Conservation (phyloP, 2,113 vertebrate species). For the Anarhynchus alexandrinus region DNA sequence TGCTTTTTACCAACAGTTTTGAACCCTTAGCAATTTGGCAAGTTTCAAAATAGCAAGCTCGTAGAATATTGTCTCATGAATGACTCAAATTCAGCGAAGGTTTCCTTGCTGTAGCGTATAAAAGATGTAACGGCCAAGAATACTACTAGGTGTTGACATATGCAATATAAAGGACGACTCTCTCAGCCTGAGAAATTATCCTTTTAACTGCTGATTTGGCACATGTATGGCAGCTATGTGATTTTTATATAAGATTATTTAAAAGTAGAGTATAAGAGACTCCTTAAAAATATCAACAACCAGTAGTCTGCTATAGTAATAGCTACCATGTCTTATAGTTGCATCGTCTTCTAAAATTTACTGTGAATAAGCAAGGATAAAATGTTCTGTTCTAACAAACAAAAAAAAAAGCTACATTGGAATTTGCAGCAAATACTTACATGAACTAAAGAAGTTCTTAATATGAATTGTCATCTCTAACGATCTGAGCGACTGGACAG, state of each 20-base stretch:
- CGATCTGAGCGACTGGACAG: background rate
- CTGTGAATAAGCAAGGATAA: constrained; percentile 7
- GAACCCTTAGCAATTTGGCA: background rate
- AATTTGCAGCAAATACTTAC: background rate
- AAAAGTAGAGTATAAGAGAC: background rate
- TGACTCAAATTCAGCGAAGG: background rate
- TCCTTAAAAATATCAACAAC: constrained; percentile 21
- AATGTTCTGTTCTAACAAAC: constrained; percentile 8
- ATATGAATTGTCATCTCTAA: background rate
- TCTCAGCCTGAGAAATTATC: background rate
- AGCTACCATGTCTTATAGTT: background rate
- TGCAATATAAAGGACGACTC: background rate
- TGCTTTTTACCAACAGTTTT: background rate
- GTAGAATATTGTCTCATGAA: background rate
- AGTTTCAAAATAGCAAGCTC: background rate
- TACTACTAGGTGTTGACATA: background rate
- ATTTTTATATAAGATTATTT: background rate
- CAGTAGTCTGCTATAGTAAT: background rate
- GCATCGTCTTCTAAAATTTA: constrained; percentile 1
- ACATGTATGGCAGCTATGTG: rapidly evolving
- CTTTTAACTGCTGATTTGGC: background rate
- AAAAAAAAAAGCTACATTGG: background rate
- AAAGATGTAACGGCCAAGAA: background rate
- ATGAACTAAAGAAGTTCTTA: background rate
- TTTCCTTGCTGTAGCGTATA: background rate